phyloP scores from a whole-genome alignment of 2,113 vertebrate species.

The Petroica traversi region DNA sequence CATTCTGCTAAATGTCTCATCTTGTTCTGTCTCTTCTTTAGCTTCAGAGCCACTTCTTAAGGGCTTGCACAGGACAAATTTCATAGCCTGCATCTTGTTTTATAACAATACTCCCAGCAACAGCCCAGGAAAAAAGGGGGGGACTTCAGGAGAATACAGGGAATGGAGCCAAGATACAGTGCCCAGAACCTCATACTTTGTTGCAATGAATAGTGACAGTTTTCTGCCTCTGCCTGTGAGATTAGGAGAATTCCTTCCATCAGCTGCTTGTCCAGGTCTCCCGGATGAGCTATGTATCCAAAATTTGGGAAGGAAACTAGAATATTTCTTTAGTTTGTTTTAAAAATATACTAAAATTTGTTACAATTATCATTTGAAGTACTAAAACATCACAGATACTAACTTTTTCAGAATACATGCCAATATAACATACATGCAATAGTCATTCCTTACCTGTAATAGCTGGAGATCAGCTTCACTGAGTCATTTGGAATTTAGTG shows the following conservation, averaged over 20 bases:
- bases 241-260: background rate
- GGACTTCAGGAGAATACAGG: background rate
- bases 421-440: background rate
- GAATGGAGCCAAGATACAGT: background rate
- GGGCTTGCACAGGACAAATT: background rate
- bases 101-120: background rate
- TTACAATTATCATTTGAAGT: background rate
- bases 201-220: background rate
- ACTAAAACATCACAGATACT: background rate
- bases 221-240: background rate
- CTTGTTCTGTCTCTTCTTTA: background rate
- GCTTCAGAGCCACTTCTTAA: background rate
- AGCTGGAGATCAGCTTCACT: background rate
- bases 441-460: background rate
- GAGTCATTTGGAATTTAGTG: background rate
- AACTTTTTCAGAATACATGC: background rate
- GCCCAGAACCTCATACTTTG: background rate
- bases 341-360: background rate
- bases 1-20: background rate
- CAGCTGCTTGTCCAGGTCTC: background rate
- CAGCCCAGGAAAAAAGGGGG: background rate
- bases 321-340: background rate
- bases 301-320: background rate
- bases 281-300: background rate
- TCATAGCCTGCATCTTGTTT: background rate